phyloP scores from a whole-genome alignment of 2,888 invertebrate species.

The Pandemis heparana region DNA sequence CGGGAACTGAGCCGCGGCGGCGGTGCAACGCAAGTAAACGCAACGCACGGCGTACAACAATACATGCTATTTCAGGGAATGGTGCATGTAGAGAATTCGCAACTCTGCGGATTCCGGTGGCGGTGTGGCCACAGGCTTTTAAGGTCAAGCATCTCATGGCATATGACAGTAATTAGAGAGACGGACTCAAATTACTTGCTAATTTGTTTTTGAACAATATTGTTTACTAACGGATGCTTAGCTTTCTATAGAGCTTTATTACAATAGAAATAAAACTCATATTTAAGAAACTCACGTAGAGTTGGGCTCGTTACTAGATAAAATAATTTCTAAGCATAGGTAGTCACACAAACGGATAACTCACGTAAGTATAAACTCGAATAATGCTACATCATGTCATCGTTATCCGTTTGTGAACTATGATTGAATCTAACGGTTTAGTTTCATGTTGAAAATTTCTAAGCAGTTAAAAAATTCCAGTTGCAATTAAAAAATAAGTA shows the following conservation, averaged over 20 bases:
- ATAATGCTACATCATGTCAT: too few species aligned
- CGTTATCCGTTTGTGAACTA: too few species aligned
- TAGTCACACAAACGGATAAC: too few species aligned
- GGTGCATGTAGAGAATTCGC: conserved; percentile 77
- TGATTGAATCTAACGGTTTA: too few species aligned
- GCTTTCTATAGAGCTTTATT: neutral
- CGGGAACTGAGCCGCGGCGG: conserved; percentile 64
- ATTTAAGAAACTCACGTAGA: neutral
- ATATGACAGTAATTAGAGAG: conserved; percentile 17
- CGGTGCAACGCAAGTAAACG: conserved; percentile 54
- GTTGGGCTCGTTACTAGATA: too few species aligned
- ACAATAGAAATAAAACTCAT: neutral
- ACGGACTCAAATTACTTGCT: conserved; percentile 14
- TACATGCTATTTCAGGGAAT: conserved; percentile 81
- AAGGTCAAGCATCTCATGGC: conserved; percentile 57
- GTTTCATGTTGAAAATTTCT: too few species aligned
- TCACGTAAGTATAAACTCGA: too few species aligned
- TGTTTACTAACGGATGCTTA: neutral
- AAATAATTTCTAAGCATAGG: too few species aligned
- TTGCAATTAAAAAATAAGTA: too few species aligned
- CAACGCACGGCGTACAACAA: conserved; percentile 62
- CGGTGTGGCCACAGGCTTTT: conserved; percentile 58
- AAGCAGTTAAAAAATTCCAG: too few species aligned
- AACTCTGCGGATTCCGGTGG: conserved; percentile 71
- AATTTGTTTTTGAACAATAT: neutral